Conservation (phyloP, 2,113 vertebrate species). For the Indicator indicator region DNA sequence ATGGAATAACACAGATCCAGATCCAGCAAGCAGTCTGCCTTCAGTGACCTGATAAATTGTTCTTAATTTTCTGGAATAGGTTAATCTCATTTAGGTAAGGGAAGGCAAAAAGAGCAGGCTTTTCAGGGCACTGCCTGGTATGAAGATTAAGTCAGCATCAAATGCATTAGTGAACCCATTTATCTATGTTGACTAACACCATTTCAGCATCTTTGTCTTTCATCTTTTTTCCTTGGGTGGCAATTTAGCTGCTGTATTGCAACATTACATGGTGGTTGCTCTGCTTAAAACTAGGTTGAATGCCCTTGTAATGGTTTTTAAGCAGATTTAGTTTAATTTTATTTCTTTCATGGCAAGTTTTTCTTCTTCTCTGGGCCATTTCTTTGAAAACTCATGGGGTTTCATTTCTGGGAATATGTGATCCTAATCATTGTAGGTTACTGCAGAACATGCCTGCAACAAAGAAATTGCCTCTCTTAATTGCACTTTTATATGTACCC, state of each 20-base stretch:
- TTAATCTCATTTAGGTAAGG: slow-evolving; percentile 35
- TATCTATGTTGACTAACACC: neutral
- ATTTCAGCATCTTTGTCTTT: neutral
- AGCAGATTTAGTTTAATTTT: neutral
- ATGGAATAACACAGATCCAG: neutral
- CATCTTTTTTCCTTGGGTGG: neutral
- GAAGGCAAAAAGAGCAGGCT: neutral
- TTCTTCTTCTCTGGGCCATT: neutral
- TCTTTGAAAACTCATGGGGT: neutral
- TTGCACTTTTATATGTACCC: neutral
- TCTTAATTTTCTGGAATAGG: slow-evolving; percentile 36
- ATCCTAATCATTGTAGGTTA: neutral
- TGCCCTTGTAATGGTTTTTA: neutral
- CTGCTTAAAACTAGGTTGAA: neutral
- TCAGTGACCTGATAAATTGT: slow-evolving; percentile 44
- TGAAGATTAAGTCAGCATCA: slow-evolving; percentile 40
- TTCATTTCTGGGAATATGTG: neutral
- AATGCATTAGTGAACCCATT: neutral
- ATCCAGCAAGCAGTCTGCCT: neutral
- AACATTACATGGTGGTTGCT: neutral
- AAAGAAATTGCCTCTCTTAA: neutral
- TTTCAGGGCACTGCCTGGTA: neutral
- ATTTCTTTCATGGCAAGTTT: neutral
- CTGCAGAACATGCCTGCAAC: neutral
- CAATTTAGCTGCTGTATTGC: neutral